Evolutionary conservation across 2,113 vertebrate genomes (phyloP).

Genomic region (Pao palembangensis): DNA sequence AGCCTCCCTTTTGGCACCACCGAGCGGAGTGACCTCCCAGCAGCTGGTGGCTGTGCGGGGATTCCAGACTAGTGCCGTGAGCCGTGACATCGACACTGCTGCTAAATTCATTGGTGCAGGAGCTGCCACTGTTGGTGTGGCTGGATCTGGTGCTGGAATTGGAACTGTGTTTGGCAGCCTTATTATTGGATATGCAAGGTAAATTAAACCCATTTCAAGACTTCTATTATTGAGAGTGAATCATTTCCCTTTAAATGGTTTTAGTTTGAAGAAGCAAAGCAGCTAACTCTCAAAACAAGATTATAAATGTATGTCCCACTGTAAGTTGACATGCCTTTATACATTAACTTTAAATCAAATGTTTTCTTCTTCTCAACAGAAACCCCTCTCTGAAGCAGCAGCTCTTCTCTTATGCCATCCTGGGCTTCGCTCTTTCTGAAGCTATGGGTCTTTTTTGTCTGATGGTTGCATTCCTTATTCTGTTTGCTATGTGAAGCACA

Average conservation of each 20-base stretch:
- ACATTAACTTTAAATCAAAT: neutral
- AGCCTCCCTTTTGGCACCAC: conserved; percentile 77
- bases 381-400: conserved; percentile 99
- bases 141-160: conserved; percentile 98
- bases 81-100: conserved; percentile 96
- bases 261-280: neutral
- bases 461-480: conserved; percentile 99
- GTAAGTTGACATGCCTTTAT: neutral
- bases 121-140: conserved; percentile 97
- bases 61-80: conserved; percentile 93
- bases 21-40: conserved; percentile 69
- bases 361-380: conserved; percentile 71
- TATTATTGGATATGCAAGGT: conserved; percentile 99
- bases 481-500: conserved; percentile 92
- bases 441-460: conserved; percentile 99
- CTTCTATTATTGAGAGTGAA: neutral
- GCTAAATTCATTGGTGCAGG: conserved; percentile 99
- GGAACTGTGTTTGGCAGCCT: conserved; percentile 98
- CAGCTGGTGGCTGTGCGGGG: conserved; percentile 81
- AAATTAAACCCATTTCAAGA: conserved; percentile 22
- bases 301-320: neutral
- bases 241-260: neutral
- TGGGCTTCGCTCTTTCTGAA: conserved; percentile 98
- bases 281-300: neutral
- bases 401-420: conserved; percentile 97